Evolutionary conservation across 2,888 invertebrate genomes (phyloP).

Genomic region (Rhamphomyia laevipes): DNA sequence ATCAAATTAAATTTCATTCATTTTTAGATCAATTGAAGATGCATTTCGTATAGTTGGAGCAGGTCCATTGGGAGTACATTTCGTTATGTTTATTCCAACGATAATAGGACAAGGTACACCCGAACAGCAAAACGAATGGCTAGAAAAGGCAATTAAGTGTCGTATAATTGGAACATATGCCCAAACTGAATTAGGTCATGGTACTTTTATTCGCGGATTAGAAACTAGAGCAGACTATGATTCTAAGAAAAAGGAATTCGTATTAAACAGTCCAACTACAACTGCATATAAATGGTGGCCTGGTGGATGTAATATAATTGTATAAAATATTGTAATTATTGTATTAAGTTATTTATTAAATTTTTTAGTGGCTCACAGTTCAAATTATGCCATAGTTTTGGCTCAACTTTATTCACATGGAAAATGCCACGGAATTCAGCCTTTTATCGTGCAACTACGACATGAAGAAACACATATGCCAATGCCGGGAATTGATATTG

Average conservation of each 20-base stretch:
- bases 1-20: not conserved
- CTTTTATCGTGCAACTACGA: conserved; percentile 86
- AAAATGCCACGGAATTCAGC: conserved; percentile 74
- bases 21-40: not conserved
- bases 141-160: conserved; percentile 64
- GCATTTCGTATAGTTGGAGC: too few species aligned
- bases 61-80: conserved; percentile 55
- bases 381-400: conserved; percentile 81
- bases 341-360: too few species aligned
- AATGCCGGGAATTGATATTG: conserved; percentile 73
- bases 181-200: conserved; percentile 93
- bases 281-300: conserved; percentile 96
- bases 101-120: conserved; percentile 74
- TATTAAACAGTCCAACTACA: conserved; percentile 74
- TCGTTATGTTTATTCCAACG: conserved; percentile 81
- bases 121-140: conserved; percentile 80
- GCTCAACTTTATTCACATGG: conserved; percentile 79
- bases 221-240: conserved; percentile 92
- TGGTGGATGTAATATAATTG: conserved; percentile 50
- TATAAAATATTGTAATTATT: not conserved
- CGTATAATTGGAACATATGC: conserved; percentile 86
- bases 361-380: conserved; percentile 76
- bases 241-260: conserved; percentile 65
- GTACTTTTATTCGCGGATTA: conserved; percentile 77
- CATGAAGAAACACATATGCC: conserved; percentile 81